Base-by-base conservation (phyloP, 1,140 invertebrate species). In the Steinernema feltiae region DNA sequence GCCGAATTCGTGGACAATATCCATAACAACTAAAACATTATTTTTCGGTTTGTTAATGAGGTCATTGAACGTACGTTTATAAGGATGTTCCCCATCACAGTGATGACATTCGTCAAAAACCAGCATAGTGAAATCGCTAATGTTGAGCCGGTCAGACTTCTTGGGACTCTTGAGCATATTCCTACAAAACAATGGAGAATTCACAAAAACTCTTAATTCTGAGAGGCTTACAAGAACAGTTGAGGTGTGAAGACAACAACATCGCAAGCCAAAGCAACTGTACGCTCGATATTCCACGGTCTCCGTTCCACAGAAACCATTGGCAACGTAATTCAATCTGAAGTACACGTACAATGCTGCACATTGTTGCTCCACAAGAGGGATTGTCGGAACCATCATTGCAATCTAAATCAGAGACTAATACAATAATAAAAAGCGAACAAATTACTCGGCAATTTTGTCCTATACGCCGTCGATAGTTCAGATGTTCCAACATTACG, bases 401-500 rank as follows among this genome's bases (percentile, higher is more conserved):
- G 74, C 74, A 15, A 79, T 71, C 76, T 79, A 30, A 79, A 69
- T 15, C 15, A 76, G 29, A 53, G 35, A 41, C 35, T 41, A 18
- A 41, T 18, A 18, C 18, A 41, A 41, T 41, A 41, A 41, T 41
- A 41, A 41, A 18, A 41, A 41, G 7, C 18, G 7, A 41, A 41
- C 35, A 41, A 41, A 41, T n/a, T n/a, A n/a, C n/a, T n/a, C n/a
- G n/a, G n/a, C n/a, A n/a, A n/a, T n/a, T n/a, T n/a, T n/a, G n/a
- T n/a, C n/a, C n/a, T n/a, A n/a, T n/a, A n/a, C n/a, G n/a, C n/a
- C n/a, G n/a, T n/a, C n/a, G n/a, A n/a, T n/a, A n/a, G 53, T 63
- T 63, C 30, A 83, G 63, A 74, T 83, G 82, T 17, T 82, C 79
- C 27, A 71, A 30, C 32, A 85, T 84, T 27, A 85, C 81, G 32